phyloP scores from a whole-genome alignment of 2,113 vertebrate genomes.

The Aplodontia rufa region DNA sequence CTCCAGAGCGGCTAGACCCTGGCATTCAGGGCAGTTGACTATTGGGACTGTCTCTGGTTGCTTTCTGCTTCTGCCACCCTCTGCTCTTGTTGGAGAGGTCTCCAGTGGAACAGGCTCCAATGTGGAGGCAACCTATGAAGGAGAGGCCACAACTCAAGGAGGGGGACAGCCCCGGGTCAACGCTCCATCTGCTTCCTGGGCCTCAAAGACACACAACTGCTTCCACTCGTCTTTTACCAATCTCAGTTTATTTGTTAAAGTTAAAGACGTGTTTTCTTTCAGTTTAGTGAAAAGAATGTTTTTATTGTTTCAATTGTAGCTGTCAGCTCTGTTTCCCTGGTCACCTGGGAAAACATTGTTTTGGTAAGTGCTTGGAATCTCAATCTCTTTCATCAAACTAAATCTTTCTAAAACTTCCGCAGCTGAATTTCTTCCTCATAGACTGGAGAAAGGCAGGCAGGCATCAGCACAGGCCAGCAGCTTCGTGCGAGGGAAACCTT shows the following conservation, averaged over 20 bases:
- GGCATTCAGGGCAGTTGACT: fast-evolving
- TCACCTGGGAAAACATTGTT: neutral
- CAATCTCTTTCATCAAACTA: neutral
- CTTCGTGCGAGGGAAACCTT: neutral
- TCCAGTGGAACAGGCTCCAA: neutral
- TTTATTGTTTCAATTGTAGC: neutral
- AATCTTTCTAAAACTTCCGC: neutral
- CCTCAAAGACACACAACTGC: neutral
- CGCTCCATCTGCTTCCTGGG: fast-evolving
- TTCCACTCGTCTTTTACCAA: neutral
- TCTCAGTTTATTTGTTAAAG: neutral
- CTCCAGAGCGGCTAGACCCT: fast-evolving
- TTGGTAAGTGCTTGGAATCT: neutral
- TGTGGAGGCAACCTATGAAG: fast-evolving
- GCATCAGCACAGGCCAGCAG: neutral
- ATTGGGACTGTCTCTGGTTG: neutral
- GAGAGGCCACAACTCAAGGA: fast-evolving
- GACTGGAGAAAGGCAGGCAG: neutral
- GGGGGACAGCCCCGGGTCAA: fast-evolving
- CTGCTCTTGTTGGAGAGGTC: neutral
- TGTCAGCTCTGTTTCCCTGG: neutral
- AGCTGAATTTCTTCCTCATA: neutral
- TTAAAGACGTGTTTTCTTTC: neutral
- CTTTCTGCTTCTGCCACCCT: neutral
- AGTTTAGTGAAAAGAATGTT: neutral